Conservation (phyloP, 2,113 vertebrate genomes). For the Piaya cayana region DNA sequence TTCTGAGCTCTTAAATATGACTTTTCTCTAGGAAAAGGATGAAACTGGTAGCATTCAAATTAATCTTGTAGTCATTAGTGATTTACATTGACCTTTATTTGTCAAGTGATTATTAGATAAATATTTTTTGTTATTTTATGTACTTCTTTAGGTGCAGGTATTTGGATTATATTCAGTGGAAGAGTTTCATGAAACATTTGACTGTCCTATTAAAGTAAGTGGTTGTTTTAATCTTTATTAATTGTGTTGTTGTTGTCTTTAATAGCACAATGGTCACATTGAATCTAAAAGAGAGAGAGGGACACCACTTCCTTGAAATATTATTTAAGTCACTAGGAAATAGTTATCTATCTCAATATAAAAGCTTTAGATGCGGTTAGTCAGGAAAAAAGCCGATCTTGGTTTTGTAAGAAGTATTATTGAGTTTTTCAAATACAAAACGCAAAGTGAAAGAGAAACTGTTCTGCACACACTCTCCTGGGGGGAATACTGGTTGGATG, state of each 20-base stretch:
- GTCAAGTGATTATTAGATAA: neutral
- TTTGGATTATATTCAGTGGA: slow-evolving; percentile 95
- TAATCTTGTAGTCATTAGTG: neutral
- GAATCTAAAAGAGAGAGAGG: slow-evolving; percentile 9
- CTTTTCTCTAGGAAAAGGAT: neutral
- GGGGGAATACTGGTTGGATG: too few relatives aligned
- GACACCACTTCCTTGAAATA: neutral
- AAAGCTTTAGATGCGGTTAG: slow-evolving; percentile 48
- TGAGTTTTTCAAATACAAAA: slow-evolving; percentile 34
- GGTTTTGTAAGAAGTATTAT: neutral
- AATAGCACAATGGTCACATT: slow-evolving; percentile 38
- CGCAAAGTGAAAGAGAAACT: slow-evolving; percentile 1
- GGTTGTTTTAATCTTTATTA: slow-evolving; percentile 48
- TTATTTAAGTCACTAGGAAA: slow-evolving; percentile 33
- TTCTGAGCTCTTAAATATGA: neutral
- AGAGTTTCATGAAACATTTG: slow-evolving; percentile 95
- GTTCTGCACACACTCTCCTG: too few relatives aligned
- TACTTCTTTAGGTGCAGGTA: slow-evolving; percentile 87
- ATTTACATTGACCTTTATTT: neutral
- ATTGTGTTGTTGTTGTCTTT: slow-evolving; percentile 9
- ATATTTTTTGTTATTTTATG: neutral
- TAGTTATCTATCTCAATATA: slow-evolving; percentile 6
- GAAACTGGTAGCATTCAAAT: neutral
- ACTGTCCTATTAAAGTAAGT: slow-evolving; percentile 98
- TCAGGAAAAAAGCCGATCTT: neutral